Evolutionary conservation across 1,140 invertebrate species (phyloP), one percentile per base, ranked within the genome.

Genomic region (Drosophila ercepeae): DNA sequence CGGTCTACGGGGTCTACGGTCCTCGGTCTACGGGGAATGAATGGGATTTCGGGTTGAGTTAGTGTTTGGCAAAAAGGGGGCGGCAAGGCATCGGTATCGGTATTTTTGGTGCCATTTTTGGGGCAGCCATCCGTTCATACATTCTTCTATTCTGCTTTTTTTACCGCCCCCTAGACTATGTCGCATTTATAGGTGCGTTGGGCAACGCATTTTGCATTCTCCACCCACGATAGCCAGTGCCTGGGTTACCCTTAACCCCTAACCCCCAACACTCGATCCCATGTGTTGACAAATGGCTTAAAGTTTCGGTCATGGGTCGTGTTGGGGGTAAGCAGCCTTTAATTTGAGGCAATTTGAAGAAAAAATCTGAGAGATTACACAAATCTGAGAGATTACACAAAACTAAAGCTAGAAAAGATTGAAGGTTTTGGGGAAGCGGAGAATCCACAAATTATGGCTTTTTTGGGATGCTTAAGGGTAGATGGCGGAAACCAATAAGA

Each of bases 201-300:
- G 52, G 34, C 44, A 68, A 82, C 73, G 58, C 70, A 84, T 75
- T 78, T 84, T 75, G 70, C 71, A 75, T 73, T 57, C 57, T 36
- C 21, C 27, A 16, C 18, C n/a, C 42, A 21, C 29, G 14, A 32
- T 13, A 39, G 5, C 36, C 36, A 16, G 36, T 39, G 13, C n/a
- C 5, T 14, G 36, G 36, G 1, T 13, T 2, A 3, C 29, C n/a
- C n/a, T n/a, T 50, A 29, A 16, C 46, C 41, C 14, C 11, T 25
- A n/a, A 7, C 11, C 11, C 14, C 14, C 1, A 13, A 34, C 6
- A 49, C 50, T 55, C 46, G 16, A 3, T 49, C 29, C 23, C 25
- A 51, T 41, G 44, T 77, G 68, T 82, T 82, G 79, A 84, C 65
- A 84, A 84, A 84, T 75, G 71, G 75, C 71, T 72, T 75, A 75